Percentiles rank a stretch among this genome's conserved stretches.
Evolutionary conservation across 2,113 vertebrate species (phyloP).

Genomic region (Rutilus rutilus): DNA sequence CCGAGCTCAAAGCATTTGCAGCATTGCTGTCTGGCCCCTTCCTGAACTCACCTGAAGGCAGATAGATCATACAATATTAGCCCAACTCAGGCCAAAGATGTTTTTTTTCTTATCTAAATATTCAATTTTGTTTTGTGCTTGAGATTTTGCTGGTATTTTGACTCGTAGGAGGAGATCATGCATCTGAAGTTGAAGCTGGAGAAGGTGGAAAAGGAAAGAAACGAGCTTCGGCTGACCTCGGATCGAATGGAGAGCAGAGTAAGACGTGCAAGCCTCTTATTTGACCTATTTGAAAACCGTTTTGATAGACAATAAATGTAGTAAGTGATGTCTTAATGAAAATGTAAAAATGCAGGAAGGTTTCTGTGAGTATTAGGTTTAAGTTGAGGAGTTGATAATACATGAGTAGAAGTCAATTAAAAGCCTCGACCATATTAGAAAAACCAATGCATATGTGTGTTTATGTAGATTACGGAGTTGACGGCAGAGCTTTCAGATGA

Average conservation of each 20-base stretch:
- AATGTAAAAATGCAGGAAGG: neutral
- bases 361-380: neutral
- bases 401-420: too few relatives aligned
- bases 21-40: neutral
- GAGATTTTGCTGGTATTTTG: constrained; percentile 16
- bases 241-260: constrained; percentile 95
- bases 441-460: constrained; percentile 34
- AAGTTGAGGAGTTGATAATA: too few relatives aligned
- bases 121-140: neutral
- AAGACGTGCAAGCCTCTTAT: constrained; percentile 19
- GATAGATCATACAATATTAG: constrained; percentile 2
- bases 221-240: constrained; percentile 89
- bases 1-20: neutral
- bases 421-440: neutral
- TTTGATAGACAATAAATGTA: neutral
- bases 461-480: constrained; percentile 87
- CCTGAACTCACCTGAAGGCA: neutral
- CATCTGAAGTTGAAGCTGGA: constrained; percentile 88
- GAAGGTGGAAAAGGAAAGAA: constrained; percentile 94
- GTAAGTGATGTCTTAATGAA: neutral
- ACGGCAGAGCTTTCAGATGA: constrained; percentile 93
- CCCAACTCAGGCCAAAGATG: neutral
- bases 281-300: neutral
- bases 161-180: constrained; percentile 91
- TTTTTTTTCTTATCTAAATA: neutral